Evolutionary conservation across 2,888 invertebrate genomes (phyloP), one percentile per base, ranked within the genome.

Genomic region (Tholera decimalis): DNA sequence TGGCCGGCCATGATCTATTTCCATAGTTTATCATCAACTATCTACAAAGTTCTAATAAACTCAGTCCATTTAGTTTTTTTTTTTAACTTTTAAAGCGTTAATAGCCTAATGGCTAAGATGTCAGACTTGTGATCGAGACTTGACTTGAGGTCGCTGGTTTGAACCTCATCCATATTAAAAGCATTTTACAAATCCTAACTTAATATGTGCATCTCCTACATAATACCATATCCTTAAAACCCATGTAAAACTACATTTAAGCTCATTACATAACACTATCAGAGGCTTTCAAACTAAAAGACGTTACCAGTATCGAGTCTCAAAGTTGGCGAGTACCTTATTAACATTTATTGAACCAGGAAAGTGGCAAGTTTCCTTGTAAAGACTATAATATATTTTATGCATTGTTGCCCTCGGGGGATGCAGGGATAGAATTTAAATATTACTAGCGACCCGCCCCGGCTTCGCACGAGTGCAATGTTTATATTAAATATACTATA

Each of bases 331-430:
- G 22, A 30, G 13, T 44, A 30, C 28, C 65, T 72, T 44, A 58
- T 73, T 73, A 73, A 46, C 65, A 50, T 57, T 56, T 46, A 55
- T 73, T 49, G 78, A 62, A 26, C 65, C 9, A 4, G 55, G 7
- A 28, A 44, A 78, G 74, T 54, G 54, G 28, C 46, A 64, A 73
- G 79, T 78, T 78, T n/a, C 33, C 28, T 7, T 77, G 72, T 28
- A 46, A 41, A 43, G 18, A 22, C 39, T 51, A 43, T n/a, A n/a
- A n/a, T 54, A 9, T 49, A 46, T 54, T 64, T 64, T 54, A 73
- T 50, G 35, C 49, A 28, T 22, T 28, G 39, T n/a, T n/a, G 18
- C 28, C 37, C 53, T 15, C 39, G 11, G 26, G 22, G 2, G 9
- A 5, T 26, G 1, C 24, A 2, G 15, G 20, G 26, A 20, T 28